phyloP scores from a whole-genome alignment of 53 echinoderm and acorn worm species.

The Echinometra lucunter region DNA sequence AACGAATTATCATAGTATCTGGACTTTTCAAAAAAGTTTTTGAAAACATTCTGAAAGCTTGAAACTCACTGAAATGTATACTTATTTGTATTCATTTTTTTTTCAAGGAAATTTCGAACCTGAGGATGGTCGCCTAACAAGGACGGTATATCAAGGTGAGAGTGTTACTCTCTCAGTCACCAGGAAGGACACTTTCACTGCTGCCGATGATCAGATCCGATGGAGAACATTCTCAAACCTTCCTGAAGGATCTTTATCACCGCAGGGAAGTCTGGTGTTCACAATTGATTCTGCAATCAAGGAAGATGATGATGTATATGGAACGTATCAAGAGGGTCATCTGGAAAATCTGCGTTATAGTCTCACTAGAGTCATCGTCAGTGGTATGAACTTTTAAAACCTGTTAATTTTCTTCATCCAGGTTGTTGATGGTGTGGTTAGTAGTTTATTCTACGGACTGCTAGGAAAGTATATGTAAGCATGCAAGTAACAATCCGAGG shows the following conservation, averaged over 20 bases:
- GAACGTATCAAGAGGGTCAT: not conserved
- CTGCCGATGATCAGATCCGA: not conserved
- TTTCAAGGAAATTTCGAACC: conserved; percentile 21
- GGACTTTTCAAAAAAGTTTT: no score
- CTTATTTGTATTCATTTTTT: not conserved
- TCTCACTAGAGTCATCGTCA: conserved; percentile 13
- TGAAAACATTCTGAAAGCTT: no score
- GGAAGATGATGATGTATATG: not conserved
- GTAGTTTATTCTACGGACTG: no score
- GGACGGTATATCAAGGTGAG: not conserved
- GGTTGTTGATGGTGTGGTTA: not conserved
- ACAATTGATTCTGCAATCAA: not conserved
- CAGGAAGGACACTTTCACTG: not conserved
- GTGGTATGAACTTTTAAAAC: not conserved
- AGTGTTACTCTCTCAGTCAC: conserved; percentile 1
- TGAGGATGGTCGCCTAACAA: not conserved
- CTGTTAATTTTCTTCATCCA: not conserved
- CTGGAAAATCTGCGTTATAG: not conserved
- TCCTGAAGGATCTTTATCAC: conserved; percentile 27
- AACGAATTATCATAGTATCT: no score
- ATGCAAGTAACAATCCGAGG: no score
- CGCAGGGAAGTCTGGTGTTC: not conserved
- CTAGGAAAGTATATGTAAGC: no score
- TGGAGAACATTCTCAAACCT: conserved; percentile 40
- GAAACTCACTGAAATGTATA: not conserved